Evolutionary conservation across 2,888 invertebrate genomes (phyloP).

Genomic region (Zygogramma bicolorata): DNA sequence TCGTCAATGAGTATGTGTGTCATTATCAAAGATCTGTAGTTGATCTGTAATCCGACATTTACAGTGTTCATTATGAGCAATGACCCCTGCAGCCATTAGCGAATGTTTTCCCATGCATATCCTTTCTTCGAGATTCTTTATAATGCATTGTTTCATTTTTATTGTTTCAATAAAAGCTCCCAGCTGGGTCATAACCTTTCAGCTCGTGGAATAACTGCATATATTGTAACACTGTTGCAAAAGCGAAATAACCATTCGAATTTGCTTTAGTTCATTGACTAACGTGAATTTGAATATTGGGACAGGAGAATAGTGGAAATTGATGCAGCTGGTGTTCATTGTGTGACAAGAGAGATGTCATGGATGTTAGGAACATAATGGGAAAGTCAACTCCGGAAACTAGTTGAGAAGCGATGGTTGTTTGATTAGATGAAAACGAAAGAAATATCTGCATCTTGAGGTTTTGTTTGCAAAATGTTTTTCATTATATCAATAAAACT

Average conservation of each 20-base stretch:
- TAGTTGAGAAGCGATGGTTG: no score
- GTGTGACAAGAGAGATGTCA: no score
- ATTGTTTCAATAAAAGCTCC: conserved; percentile 1
- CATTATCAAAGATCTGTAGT: background rate
- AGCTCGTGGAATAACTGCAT: background rate
- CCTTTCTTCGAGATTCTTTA: background rate
- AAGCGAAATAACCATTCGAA: background rate
- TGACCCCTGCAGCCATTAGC: conserved; percentile 2
- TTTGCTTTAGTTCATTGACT: background rate
- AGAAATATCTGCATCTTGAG: no score
- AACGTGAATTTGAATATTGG: background rate
- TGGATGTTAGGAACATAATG: no score
- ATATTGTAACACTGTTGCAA: background rate
- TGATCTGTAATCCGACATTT: background rate
- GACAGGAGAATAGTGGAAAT: background rate
- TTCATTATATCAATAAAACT: no score
- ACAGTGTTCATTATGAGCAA: background rate
- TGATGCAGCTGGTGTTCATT: background rate
- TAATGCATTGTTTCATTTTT: conserved; percentile 8
- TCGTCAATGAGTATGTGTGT: background rate
- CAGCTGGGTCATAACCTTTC: conserved; percentile 8
- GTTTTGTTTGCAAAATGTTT: no score
- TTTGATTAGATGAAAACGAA: no score
- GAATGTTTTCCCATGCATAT: background rate
- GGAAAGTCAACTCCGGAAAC: no score